Conservation (phyloP, 1,140 invertebrate genomes). For the Drosophila sulfurigaster region DNA sequence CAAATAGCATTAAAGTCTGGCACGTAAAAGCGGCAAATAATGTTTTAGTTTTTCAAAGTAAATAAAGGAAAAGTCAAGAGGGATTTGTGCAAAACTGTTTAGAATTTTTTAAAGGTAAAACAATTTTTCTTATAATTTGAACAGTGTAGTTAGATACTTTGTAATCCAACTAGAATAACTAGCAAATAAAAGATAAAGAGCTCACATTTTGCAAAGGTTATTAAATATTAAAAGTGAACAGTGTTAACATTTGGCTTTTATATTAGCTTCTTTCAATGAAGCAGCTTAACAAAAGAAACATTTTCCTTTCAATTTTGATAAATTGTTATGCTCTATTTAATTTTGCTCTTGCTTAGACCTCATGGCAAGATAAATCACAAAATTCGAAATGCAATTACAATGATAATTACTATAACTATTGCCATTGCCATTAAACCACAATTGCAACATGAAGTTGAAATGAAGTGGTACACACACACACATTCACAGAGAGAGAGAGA, state of each 20-base stretch:
- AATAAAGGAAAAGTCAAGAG: too few relatives aligned
- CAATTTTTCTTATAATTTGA: too few relatives aligned
- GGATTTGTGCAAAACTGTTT: too few relatives aligned
- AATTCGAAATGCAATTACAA: slow-evolving; percentile 41
- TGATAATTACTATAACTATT: slow-evolving; percentile 40
- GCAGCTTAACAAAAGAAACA: neutral
- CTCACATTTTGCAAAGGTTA: too few relatives aligned
- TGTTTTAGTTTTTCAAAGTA: too few relatives aligned
- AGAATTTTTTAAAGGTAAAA: too few relatives aligned
- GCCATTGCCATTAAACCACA: slow-evolving; percentile 14
- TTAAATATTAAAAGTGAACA: too few relatives aligned
- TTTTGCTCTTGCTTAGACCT: neutral
- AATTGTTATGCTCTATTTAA: neutral
- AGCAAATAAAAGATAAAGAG: neutral
- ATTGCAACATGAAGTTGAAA: slow-evolving; percentile 25
- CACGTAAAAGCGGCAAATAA: too few relatives aligned
- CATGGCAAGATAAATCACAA: slow-evolving; percentile 2
- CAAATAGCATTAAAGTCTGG: too few relatives aligned
- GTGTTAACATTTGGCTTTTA: too few relatives aligned
- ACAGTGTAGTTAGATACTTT: neutral
- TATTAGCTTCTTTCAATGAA: too few relatives aligned
- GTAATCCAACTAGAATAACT: neutral
- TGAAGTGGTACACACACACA: slow-evolving; percentile 2
- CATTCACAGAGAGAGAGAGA: neutral
- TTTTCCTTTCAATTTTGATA: neutral